Evolutionary conservation across 2,797 vertebrate genomes (phyloP), one percentile per base, ranked within the genome.

Genomic region (Poeciliopsis gracilis): DNA sequence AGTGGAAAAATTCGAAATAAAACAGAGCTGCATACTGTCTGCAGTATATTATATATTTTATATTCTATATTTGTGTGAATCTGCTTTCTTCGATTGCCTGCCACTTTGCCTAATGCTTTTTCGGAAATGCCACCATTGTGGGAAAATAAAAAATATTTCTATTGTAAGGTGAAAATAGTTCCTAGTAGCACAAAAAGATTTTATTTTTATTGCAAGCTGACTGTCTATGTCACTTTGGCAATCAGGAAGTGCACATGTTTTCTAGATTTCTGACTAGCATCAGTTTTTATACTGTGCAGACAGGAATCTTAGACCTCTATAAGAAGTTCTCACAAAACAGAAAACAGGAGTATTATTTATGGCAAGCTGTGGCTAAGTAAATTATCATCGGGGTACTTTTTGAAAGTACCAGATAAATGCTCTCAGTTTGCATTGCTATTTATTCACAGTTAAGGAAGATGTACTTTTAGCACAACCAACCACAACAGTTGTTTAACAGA

Each of bases 401-500:
- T 67, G 8, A 63, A 63, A 63, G 16, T 8, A 36, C 59, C 18
- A 63, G 16, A 38, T 20, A 67, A 5, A 67, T 38, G 63, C 10
- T 4, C 23, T 45, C 6, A 8, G 67, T 45, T 45, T 16, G 13
- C 67, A 70, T 45, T 30, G 38, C 41, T 74, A 16, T 74, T 74
- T 57, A 28, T 38, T 73, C 8, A 72, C 16, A 73, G 16, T 53
- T 73, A 12, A 36, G 23, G 23, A 4, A 51, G 30, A 73, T 20
- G 20, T 36, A 36, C 47, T 41, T 55, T n/a, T n/a, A 73, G 16
- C 7, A 41, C 47, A 41, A 73, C 10, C 16, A n/a, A 55, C 2
- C 23, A 41, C 18, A 10, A 53, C 61, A 49, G 61, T 74, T 72
- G 51, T 73, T 83, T 69, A 67, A 67, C 18, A 49, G 33, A 20